Evolutionary conservation across 2,888 invertebrate genomes (phyloP).

Genomic region (Catonia carolina): DNA sequence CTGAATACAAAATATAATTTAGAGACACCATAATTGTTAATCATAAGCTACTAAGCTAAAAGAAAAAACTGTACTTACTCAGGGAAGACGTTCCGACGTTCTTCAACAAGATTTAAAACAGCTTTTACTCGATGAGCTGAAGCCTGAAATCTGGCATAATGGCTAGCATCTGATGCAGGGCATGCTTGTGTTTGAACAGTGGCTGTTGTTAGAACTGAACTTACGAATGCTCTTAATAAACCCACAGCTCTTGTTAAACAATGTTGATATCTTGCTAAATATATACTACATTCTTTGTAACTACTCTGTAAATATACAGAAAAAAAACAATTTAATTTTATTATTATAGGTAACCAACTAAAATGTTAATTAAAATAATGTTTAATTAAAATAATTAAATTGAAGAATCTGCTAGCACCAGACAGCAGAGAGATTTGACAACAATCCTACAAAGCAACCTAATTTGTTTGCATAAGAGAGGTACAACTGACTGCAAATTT

Average conservation of each 20-base stretch:
- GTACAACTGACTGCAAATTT: no score
- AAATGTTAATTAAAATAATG: no score
- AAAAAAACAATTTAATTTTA: no score
- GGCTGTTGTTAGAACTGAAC: constrained; percentile 38
- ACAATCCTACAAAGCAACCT: no score
- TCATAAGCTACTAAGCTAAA: no score
- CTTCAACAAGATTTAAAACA: constrained; percentile 76
- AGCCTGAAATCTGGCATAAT: constrained; percentile 93
- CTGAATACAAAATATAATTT: no score
- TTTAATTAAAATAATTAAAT: no score
- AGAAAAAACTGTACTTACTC: constrained; percentile 52
- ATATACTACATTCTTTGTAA: constrained; percentile 79
- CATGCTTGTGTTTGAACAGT: constrained; percentile 32
- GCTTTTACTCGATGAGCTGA: constrained; percentile 78
- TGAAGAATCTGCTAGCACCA: no score
- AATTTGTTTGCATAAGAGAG: no score
- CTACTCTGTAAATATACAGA: constrained; percentile 49
- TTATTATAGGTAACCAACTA: no score
- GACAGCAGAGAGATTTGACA: no score
- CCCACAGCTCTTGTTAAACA: constrained; percentile 73
- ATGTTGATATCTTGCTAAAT: constrained; percentile 77
- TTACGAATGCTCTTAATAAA: constrained; percentile 72
- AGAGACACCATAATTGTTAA: no score
- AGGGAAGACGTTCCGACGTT: constrained; percentile 59
- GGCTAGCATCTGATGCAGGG: constrained; percentile 56